Percentiles rank a stretch among this genome's conserved stretches.
Evolutionary conservation across 2,888 invertebrate species (phyloP).

Genomic region (Plusia festucae): DNA sequence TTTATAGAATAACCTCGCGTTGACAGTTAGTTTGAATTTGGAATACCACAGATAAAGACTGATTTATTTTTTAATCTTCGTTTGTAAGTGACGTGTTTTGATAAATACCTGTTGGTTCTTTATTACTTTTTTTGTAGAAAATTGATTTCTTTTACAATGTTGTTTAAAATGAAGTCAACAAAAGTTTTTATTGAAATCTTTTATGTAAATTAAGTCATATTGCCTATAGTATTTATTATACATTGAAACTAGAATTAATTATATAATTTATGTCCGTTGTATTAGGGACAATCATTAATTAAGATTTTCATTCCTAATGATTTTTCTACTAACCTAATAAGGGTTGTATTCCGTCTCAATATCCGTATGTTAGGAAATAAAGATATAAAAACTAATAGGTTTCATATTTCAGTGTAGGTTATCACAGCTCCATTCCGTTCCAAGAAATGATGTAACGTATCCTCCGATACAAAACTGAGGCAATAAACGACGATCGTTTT

Average conservation of each 20-base stretch:
- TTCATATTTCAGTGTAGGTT: conserved; percentile 17
- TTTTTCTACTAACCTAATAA: no score
- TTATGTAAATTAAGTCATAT: no score
- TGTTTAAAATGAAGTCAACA: no score
- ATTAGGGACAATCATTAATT: no score
- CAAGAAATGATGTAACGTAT: conserved; percentile 30
- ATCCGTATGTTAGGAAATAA: no score
- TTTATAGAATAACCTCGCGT: conserved; percentile 33
- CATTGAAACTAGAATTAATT: no score
- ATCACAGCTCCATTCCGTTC: conserved; percentile 25
- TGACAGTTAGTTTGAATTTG: conserved; percentile 27
- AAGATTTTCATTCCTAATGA: no score
- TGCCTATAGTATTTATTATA: no score
- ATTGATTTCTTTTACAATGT: no score
- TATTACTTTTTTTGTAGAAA: background rate
- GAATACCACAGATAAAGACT: conserved; percentile 1
- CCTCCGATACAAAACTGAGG: conserved; percentile 12
- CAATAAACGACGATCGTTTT: conserved; percentile 34
- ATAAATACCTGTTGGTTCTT: background rate
- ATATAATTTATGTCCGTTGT: no score
- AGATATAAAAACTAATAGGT: conserved; percentile 28
- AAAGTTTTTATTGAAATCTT: no score
- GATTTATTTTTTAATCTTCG: conserved; percentile 1
- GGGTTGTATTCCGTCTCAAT: no score
- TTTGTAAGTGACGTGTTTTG: background rate